Conservation (phyloP, 2,113 vertebrate species). For the Saccopteryx leptura region DNA sequence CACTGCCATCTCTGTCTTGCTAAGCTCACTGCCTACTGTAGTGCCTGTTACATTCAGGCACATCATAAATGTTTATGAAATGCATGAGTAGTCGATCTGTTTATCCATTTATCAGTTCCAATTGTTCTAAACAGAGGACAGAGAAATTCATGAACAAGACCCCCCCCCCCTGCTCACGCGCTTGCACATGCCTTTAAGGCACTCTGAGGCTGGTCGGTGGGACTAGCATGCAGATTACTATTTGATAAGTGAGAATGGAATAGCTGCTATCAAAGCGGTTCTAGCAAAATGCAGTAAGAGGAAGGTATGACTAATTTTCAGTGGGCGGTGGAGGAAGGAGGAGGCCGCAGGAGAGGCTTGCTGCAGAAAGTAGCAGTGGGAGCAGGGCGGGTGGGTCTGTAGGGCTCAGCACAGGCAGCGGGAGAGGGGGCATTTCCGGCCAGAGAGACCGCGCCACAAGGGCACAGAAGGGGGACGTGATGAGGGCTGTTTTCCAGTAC, state of each 20-base stretch:
- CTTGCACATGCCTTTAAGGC: background rate
- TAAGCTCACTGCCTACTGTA: background rate
- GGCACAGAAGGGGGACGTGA: background rate
- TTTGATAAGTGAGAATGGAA: background rate
- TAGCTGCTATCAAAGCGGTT: background rate
- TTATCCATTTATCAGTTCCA: background rate
- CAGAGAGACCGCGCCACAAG: background rate
- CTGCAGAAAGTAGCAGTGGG: background rate
- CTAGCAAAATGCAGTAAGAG: background rate
- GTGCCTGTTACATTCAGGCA: background rate
- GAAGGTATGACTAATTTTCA: background rate
- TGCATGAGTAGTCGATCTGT: background rate
- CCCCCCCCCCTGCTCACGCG: too few species aligned
- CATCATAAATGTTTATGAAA: background rate
- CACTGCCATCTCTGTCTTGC: background rate
- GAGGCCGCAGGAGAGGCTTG: background rate
- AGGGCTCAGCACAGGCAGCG: background rate
- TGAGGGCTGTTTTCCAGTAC: background rate
- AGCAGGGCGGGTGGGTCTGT: too few species aligned
- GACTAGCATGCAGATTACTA: background rate
- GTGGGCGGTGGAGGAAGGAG: background rate
- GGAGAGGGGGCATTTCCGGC: background rate
- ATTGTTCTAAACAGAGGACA: background rate
- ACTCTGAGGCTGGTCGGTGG: background rate
- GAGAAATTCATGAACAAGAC: background rate